These are phyloP conservation scores for Drosophila dunni DNA, from an alignment of 1,140 invertebrate genomes.

Conservation along the genomic window DNA sequence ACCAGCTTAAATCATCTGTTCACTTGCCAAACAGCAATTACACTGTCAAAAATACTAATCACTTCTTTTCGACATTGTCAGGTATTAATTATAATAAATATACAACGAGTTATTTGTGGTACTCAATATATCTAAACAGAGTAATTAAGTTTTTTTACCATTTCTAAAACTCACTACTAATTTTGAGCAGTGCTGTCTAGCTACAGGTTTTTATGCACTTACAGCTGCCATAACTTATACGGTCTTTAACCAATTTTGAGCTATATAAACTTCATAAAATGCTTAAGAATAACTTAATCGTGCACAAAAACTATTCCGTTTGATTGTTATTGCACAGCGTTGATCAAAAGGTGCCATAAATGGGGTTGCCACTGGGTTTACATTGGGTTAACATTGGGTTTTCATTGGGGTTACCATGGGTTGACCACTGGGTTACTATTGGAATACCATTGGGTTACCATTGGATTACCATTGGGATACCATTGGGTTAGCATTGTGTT, in stretches of 20 bases:
- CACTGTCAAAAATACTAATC: neutral
- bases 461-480: too few species aligned
- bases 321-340: neutral
- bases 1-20: constrained; percentile 24
- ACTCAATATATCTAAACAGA: too few species aligned
- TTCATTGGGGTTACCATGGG: too few species aligned
- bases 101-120: too few species aligned
- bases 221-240: constrained; percentile 3
- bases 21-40: constrained; percentile 6
- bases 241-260: neutral
- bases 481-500: too few species aligned
- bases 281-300: constrained; percentile 3
- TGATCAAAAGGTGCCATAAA: too few species aligned
- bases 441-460: too few species aligned
- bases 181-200: neutral
- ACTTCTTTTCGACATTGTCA: too few species aligned
- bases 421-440: too few species aligned
- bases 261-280: neutral
- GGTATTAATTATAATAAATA: neutral
- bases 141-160: too few species aligned
- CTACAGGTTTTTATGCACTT: constrained; percentile 10
- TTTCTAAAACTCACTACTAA: neutral
- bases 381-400: too few species aligned
- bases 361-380: too few species aligned
- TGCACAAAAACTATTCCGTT: neutral